phyloP scores from a whole-genome alignment of 1,140 invertebrate species.

The Lucilia cuprina region DNA sequence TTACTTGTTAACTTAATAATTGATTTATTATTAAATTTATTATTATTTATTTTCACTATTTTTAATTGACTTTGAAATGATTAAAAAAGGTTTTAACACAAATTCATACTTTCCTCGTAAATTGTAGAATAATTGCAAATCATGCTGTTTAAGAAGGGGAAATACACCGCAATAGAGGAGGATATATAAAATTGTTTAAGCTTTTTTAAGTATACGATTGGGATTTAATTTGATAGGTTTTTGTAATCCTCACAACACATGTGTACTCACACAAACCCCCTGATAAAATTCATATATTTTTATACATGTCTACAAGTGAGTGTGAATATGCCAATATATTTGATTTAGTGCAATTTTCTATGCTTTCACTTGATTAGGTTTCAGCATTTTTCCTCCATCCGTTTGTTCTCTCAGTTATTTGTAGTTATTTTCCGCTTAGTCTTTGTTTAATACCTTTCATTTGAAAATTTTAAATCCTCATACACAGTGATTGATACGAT shows the following conservation, averaged over 20 bases:
- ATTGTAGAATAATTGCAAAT: neutral
- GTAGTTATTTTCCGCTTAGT: neutral
- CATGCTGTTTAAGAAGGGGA: neutral
- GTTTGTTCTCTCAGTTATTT: too few relatives aligned
- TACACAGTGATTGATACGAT: conserved; percentile 3
- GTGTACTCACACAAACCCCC: neutral
- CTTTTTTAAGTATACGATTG: neutral
- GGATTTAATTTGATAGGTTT: conserved; percentile 10
- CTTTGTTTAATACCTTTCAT: conserved; percentile 2
- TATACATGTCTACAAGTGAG: neutral
- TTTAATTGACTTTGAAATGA: neutral
- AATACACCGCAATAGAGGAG: too few relatives aligned
- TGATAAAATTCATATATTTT: neutral
- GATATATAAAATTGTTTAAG: neutral
- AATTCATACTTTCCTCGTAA: neutral
- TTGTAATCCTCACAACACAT: neutral
- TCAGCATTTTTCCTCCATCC: neutral
- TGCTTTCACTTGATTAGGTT: conserved; percentile 24
- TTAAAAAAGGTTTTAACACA: neutral
- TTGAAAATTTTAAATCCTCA: conserved; percentile 19
- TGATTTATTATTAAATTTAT: too few relatives aligned
- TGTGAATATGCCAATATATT: neutral
- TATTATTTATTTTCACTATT: too few relatives aligned
- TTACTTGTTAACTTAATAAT: too few relatives aligned
- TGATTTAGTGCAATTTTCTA: conserved; percentile 22